Evolutionary conservation across 2,888 invertebrate species (phyloP), one percentile per base, ranked within the genome.

Genomic region (Campoplex capitator): DNA sequence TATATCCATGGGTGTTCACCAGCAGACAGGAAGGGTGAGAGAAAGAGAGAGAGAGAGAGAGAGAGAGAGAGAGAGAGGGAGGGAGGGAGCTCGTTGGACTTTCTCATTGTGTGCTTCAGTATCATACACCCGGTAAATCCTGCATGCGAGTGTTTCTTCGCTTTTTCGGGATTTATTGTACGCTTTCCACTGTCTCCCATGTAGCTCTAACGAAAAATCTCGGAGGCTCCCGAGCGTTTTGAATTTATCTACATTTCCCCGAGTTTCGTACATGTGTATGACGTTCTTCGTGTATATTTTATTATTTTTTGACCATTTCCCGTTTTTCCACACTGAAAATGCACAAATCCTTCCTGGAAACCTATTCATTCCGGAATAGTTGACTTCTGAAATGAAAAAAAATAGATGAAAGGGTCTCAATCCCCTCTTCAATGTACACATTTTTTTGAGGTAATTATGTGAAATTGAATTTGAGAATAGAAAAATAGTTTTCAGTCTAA

Each of bases 81-180:
- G 68, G 35, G 58, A 8, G 70, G 23, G 28, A 28, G 62, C 32
- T 18, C 81, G 83, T 77, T 51, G 68, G 68, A 70, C 83, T 83
- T 79, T 80, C 83, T 83, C 83, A 79, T 84, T 83, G 82, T 87
- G 79, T 51, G 82, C 79, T 79, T 77, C 82, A 78, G 79, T 13
- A 54, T 87, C 82, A 83, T 84, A 87, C 82, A 45, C 56, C 78
- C 79, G 83, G 83, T 87, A 76, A 87, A 84, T 84, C 84, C 84
- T 70, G 58, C 74, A 23, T 65, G 54, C 73, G 45, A 68, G 68
- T 77, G 48, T 82, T 87, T 77, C 83, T 87, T 85, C 79, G 82
- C 79, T 84, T 73, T 85, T 87, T 87, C 65, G 75, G 76, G 75
- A 84, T 87, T 87, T 84, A 87, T 87, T 76, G 65, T 75, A 74